phyloP scores from a whole-genome alignment of 30 jellyfish, hydroid and myxozoan genomes.

The Turritopsis rubra region DNA sequence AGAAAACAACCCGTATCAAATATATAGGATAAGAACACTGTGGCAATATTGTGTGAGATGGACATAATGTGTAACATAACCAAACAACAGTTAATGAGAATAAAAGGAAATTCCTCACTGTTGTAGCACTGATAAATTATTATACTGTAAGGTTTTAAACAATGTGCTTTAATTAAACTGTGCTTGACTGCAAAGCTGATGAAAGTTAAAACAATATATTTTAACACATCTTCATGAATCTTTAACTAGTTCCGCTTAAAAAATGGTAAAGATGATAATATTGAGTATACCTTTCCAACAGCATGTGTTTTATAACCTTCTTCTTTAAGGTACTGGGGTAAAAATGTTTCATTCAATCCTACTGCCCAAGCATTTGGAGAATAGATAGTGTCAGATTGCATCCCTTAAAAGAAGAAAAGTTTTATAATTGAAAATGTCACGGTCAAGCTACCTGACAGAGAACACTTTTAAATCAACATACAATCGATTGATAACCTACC shows the following conservation, averaged over 20 bases:
- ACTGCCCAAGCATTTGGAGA: conserved; percentile 89
- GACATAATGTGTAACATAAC: too few relatives aligned
- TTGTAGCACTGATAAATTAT: background rate
- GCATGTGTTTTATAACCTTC: conserved; percentile 88
- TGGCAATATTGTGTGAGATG: background rate
- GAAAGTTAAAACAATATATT: too few relatives aligned
- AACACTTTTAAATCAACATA: too few relatives aligned
- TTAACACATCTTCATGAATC: too few relatives aligned
- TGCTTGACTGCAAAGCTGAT: too few relatives aligned
- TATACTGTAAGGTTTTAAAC: too few relatives aligned
- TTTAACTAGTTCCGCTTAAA: too few relatives aligned
- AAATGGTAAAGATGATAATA: too few relatives aligned
- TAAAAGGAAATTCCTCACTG: background rate
- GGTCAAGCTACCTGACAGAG: too few relatives aligned
- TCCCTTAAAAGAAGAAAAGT: conserved; percentile 19
- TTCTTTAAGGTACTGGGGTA: conserved; percentile 60
- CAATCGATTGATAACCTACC: too few relatives aligned
- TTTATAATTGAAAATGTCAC: too few relatives aligned
- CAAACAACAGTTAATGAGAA: background rate
- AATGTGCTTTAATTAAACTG: too few relatives aligned
- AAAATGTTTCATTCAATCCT: conserved; percentile 50
- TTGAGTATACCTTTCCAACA: conserved; percentile 60
- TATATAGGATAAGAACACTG: background rate
- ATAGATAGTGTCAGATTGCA: conserved; percentile 65
- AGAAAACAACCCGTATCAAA: background rate